Base-by-base conservation (phyloP, 2,888 invertebrate genomes). In the Tupiocoris notatus region DNA sequence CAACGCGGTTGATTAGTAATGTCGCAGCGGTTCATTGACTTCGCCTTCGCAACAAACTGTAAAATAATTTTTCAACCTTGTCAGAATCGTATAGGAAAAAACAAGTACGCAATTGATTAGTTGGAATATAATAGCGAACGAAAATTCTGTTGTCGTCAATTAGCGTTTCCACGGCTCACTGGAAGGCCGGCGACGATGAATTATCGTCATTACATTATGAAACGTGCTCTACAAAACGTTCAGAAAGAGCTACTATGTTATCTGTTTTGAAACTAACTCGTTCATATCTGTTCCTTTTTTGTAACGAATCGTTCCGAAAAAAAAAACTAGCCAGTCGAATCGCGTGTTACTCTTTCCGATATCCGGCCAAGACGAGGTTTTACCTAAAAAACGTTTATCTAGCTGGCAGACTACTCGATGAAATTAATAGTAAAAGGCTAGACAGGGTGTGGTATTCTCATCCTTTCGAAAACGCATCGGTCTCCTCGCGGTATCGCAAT, bases 141-240 rank as follows among this genome's bases (percentile, higher is more conserved):
- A 12, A 39, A 39, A 7, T 39, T 39, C 39, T n/a, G n/a, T 39
- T 65, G 65, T 18, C 20, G 39, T 39, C 65, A 65, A 64, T 65
- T 65, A 65, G 65, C 39, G 65, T 65, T 65, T 25, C 17, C 65
- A 65, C 20, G 39, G 65, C 25, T 39, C 25, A 63, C 63, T 16
- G 20, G 39, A 39, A 39, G 39, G 39, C 39, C 39, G 39, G 39
- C 39, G 39, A 39, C 39, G 39, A 7, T 12, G 39, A 12, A 39
- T 39, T 39, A 39, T 39, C 39, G 39, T 39, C 39, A 39, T 39
- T 39, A 12, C 6, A 12, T 7, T 7, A 39, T 7, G 12, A 3
- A 12, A 39, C 6, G 39, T 7, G 3, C 39, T 12, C 39, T 39
- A 7, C 39, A 12, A 39, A 39, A 3, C 12, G 39, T 39, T 39